phyloP scores from a whole-genome alignment of 2,888 invertebrate genomes.

The Eupeodes luniger region DNA sequence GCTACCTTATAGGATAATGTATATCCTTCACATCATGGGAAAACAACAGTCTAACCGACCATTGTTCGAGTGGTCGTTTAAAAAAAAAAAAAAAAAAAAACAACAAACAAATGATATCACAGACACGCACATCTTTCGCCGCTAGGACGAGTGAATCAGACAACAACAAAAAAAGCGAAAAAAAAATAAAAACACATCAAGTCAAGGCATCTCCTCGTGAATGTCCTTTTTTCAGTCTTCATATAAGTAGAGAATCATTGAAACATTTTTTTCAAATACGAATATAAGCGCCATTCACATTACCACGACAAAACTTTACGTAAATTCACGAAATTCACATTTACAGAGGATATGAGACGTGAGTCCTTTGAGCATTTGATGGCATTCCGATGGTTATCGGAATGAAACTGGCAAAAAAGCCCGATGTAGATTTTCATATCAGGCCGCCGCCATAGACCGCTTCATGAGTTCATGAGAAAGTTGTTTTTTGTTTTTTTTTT shows the following conservation, averaged over 20 bases:
- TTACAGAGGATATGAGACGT: background rate
- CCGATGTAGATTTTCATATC: conserved; percentile 31
- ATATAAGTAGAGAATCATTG: background rate
- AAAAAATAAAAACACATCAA: conserved; percentile 19
- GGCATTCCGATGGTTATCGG: conserved; percentile 68
- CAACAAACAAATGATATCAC: conserved; percentile 30
- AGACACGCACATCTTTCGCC: conserved; percentile 41
- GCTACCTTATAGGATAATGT: background rate
- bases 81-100: conserved; percentile 22
- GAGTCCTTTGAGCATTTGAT: conserved; percentile 26
- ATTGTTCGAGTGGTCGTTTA: conserved; percentile 41
- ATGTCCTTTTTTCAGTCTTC: conserved; percentile 41
- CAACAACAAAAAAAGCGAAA: conserved; percentile 31
- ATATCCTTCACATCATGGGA: conserved; percentile 33
- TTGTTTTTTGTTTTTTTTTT: background rate
- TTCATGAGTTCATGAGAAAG: background rate
- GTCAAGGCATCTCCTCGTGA: conserved; percentile 34
- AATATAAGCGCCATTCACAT: background rate
- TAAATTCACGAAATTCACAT: conserved; percentile 26
- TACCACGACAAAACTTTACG: conserved; percentile 46
- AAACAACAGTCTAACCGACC: conserved; percentile 41
- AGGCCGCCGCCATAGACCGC: background rate
- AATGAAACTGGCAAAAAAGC: conserved; percentile 65
- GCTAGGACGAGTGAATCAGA: conserved; percentile 33
- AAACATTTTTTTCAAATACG: background rate